Conservation (phyloP, 2,888 invertebrate genomes). For the Autographa gamma region DNA sequence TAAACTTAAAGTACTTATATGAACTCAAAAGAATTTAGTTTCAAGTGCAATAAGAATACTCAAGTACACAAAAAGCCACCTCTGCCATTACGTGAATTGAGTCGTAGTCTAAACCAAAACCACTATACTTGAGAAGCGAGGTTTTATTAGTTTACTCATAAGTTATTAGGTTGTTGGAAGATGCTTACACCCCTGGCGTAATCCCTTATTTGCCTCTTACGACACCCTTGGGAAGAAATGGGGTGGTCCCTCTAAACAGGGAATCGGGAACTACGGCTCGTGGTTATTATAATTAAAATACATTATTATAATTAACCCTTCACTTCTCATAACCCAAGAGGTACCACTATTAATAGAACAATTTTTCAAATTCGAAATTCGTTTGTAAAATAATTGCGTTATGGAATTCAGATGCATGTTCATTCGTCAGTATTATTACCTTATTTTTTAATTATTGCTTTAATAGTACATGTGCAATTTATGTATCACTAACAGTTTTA, state of each 20-base stretch:
- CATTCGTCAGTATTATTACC: neutral
- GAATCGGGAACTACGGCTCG: slow-evolving; percentile 13
- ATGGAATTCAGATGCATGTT: neutral
- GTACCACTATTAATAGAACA: neutral
- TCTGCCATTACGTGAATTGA: neutral
- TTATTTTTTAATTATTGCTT: slow-evolving; percentile 4
- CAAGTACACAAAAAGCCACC: neutral
- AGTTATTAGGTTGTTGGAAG: slow-evolving; percentile 40
- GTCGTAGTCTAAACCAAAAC: neutral
- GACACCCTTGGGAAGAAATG: slow-evolving; percentile 40
- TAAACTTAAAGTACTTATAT: too few species aligned
- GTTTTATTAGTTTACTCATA: slow-evolving; percentile 23
- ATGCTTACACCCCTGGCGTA: slow-evolving; percentile 35
- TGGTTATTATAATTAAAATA: slow-evolving; percentile 38
- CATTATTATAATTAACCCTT: slow-evolving; percentile 42
- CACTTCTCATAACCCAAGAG: slow-evolving; percentile 29
- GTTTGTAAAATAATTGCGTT: neutral
- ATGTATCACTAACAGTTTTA: slow-evolving; percentile 4
- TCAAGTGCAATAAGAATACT: neutral
- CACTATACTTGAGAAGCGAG: slow-evolving; percentile 12
- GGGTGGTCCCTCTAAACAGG: slow-evolving; percentile 38
- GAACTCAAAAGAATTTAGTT: neutral
- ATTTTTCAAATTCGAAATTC: neutral
- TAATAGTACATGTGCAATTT: slow-evolving; percentile 4
- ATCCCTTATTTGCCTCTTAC: slow-evolving; percentile 51